phyloP scores from a whole-genome alignment of 2,888 invertebrate species.

The Linyphia triangularis region DNA sequence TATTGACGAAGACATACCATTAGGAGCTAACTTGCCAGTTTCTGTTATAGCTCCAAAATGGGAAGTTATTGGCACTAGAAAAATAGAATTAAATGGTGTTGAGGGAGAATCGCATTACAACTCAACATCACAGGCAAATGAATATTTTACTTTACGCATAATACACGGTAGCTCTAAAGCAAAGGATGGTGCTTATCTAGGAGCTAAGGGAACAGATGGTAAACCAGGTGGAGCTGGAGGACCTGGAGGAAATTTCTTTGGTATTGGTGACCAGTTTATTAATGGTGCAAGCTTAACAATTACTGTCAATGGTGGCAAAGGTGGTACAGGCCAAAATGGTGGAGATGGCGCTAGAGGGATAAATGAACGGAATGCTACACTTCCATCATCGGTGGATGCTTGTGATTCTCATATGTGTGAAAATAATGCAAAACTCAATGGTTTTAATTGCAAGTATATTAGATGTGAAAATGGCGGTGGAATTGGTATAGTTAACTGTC shows the following conservation, averaged over 20 bases:
- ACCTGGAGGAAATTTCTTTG: constrained; percentile 16
- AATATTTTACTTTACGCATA: no score
- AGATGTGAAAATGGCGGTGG: background rate
- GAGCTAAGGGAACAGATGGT: background rate
- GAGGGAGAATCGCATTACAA: background rate
- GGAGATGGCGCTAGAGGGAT: background rate
- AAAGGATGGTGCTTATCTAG: background rate
- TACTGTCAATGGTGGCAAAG: background rate
- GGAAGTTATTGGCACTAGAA: background rate
- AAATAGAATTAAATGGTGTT: background rate
- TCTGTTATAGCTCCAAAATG: constrained; percentile 26
- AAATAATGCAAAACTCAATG: background rate
- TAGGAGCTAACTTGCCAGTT: no score
- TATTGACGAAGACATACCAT: no score
- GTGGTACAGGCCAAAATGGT: constrained; percentile 1
- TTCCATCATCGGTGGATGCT: background rate
- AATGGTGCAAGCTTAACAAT: background rate
- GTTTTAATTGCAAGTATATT: background rate
- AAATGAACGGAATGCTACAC: background rate
- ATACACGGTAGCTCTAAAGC: background rate
- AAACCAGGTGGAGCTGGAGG: constrained; percentile 1
- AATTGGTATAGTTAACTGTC: background rate
- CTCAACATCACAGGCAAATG: no score
- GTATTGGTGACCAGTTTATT: background rate
- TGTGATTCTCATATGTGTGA: no score